Percentiles rank a stretch among this genome's conserved stretches.
phyloP scores from a whole-genome alignment of 2,113 vertebrate species.

The Pipra filicauda region DNA sequence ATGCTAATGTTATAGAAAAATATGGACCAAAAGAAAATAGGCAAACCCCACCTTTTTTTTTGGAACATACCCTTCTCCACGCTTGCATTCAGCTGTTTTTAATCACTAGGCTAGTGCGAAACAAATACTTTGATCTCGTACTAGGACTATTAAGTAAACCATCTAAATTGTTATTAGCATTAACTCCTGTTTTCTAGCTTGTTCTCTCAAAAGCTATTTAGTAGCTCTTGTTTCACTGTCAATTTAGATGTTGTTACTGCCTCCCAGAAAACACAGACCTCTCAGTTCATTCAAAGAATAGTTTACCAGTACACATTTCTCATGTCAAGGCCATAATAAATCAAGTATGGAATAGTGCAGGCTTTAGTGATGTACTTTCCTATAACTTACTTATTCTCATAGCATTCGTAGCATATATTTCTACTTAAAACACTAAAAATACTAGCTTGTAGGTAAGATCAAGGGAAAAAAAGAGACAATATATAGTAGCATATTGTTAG shows the following conservation, averaged over 20 bases:
- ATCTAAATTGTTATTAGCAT: neutral
- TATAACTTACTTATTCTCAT: neutral
- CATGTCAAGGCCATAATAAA: neutral
- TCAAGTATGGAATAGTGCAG: neutral
- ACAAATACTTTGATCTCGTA: neutral
- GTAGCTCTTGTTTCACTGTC: neutral
- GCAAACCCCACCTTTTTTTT: neutral
- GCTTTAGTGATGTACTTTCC: neutral
- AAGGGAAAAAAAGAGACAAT: neutral
- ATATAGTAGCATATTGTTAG: fast-evolving
- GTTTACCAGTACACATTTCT: neutral
- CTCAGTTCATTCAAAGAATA: neutral
- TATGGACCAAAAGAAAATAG: neutral
- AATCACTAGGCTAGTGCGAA: neutral
- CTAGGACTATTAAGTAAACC: neutral
- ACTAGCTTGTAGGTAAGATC: neutral
- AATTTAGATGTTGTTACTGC: neutral
- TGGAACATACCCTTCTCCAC: neutral
- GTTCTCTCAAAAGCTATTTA: neutral
- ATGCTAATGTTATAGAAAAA: neutral
- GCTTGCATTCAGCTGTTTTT: neutral
- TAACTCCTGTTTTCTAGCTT: neutral
- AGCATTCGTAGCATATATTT: neutral
- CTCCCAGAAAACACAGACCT: neutral
- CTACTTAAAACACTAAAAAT: neutral